A percentile compares a stretch with the other conserved stretches of the same genome.
These are phyloP conservation scores for Acanthopleura granulata DNA, from an alignment of 2,888 invertebrate genomes.

Conservation along the genomic window DNA sequence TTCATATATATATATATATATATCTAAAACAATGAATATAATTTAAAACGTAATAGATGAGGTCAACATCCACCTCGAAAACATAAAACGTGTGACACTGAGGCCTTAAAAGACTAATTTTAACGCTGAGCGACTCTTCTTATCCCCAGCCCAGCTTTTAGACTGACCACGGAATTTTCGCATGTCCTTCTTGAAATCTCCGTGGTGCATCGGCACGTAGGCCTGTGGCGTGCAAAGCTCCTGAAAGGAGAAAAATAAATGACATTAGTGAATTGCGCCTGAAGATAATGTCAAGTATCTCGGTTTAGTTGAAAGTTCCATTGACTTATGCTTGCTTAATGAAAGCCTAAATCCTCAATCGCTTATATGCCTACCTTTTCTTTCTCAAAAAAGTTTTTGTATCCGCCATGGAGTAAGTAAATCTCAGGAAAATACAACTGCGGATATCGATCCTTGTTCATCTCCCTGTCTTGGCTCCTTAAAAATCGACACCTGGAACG, in stretches of 20 bases:
- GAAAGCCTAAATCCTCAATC: too few relatives aligned
- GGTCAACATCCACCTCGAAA: too few relatives aligned
- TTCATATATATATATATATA: too few relatives aligned
- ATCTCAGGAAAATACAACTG: slow-evolving; percentile 90
- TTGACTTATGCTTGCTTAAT: too few relatives aligned
- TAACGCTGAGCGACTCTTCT: slow-evolving; percentile 16
- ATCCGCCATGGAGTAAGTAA: slow-evolving; percentile 92
- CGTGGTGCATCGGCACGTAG: slow-evolving; percentile 90
- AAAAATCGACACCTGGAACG: slow-evolving; percentile 82
- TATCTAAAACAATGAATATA: too few relatives aligned
- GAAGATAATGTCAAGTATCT: too few relatives aligned
- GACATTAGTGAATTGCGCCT: too few relatives aligned
- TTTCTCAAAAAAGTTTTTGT: slow-evolving; percentile 84
- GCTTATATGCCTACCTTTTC: slow-evolving; percentile 66
- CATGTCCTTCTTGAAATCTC: slow-evolving; percentile 80
- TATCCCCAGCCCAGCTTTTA: slow-evolving; percentile 74
- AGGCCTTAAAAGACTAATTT: too few relatives aligned
- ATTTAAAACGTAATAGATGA: too few relatives aligned
- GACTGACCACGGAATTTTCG: slow-evolving; percentile 82
- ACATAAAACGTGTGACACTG: too few relatives aligned
- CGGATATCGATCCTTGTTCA: slow-evolving; percentile 87
- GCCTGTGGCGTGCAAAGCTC: slow-evolving; percentile 80
- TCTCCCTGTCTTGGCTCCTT: slow-evolving; percentile 84
- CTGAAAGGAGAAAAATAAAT: slow-evolving; percentile 50
- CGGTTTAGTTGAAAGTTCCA: too few relatives aligned